Evolutionary conservation across 2,888 invertebrate genomes (phyloP).

Genomic region (Biston betularia): DNA sequence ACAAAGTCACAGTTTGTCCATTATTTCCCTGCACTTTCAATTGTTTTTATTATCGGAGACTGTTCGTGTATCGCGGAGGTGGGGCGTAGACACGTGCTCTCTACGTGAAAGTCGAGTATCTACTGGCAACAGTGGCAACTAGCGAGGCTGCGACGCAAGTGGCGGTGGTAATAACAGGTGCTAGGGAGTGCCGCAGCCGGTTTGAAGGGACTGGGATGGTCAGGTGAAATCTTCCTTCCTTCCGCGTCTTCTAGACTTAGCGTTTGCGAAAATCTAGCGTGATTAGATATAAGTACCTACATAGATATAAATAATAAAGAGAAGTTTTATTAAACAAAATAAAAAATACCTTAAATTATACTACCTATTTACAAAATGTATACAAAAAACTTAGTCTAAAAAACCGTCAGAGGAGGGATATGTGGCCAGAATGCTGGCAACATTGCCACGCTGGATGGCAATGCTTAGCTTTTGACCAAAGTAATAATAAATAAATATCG

Average conservation of each 20-base stretch:
- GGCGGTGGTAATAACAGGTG: constrained; percentile 62
- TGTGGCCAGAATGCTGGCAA: too few species aligned
- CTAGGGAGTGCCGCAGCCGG: constrained; percentile 54
- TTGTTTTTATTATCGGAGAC: not conserved
- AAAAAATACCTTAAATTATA: too few species aligned
- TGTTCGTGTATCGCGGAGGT: constrained; percentile 18
- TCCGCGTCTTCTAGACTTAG: constrained; percentile 38
- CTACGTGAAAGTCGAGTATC: constrained; percentile 70
- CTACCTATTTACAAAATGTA: too few species aligned
- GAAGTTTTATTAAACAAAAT: too few species aligned
- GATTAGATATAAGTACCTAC: too few species aligned
- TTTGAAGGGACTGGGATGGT: constrained; percentile 47
- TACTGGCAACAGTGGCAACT: constrained; percentile 70
- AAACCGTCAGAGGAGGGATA: too few species aligned
- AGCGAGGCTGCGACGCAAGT: constrained; percentile 16
- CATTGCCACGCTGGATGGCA: too few species aligned
- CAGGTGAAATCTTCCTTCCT: constrained; percentile 53
- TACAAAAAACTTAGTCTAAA: too few species aligned
- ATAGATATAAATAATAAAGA: too few species aligned
- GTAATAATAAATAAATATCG: too few species aligned
- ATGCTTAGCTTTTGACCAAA: too few species aligned
- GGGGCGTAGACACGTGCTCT: constrained; percentile 59
- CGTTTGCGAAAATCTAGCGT: not conserved
- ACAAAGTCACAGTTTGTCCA: constrained; percentile 34
- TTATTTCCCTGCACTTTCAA: constrained; percentile 4